These are phyloP conservation scores for Allolobophora icterica DNA, from an alignment of 2,888 invertebrate genomes.

Conservation along the genomic window DNA sequence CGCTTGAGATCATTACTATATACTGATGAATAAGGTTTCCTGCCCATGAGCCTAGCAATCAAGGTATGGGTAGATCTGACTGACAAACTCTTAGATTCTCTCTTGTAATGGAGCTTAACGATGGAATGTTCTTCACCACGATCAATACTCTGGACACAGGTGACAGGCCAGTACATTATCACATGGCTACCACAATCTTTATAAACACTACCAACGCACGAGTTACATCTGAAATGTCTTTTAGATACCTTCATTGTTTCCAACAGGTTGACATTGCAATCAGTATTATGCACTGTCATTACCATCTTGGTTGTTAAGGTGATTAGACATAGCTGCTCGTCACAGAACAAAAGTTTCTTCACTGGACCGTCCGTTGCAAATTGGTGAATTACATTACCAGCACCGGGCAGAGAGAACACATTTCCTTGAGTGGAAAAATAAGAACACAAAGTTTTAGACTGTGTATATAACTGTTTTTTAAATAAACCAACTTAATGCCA, in stretches of 20 bases:
- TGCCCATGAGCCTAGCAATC: too few species aligned
- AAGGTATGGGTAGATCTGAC: too few species aligned
- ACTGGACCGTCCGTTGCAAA: conserved; percentile 78
- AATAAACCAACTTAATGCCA: background rate
- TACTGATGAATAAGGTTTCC: too few species aligned
- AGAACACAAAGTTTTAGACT: background rate
- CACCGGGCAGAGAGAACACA: conserved; percentile 82
- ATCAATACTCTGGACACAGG: background rate
- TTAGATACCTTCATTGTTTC: conserved; percentile 19
- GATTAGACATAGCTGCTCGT: conserved; percentile 76
- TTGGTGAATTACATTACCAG: conserved; percentile 82
- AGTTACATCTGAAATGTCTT: background rate
- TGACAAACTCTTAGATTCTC: too few species aligned
- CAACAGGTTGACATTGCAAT: conserved; percentile 65
- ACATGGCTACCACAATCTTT: background rate
- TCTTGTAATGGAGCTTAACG: too few species aligned
- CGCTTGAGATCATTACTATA: too few species aligned
- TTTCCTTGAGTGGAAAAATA: conserved; percentile 69
- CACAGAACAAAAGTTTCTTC: conserved; percentile 76
- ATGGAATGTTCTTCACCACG: background rate
- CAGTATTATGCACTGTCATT: conserved; percentile 77
- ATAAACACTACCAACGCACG: background rate
- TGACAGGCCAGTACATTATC: background rate
- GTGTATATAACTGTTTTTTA: background rate
- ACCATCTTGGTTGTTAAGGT: conserved; percentile 80